Evolutionary conservation across 1,140 invertebrate genomes (phyloP).

Genomic region (Diabrotica undecimpunctata): DNA sequence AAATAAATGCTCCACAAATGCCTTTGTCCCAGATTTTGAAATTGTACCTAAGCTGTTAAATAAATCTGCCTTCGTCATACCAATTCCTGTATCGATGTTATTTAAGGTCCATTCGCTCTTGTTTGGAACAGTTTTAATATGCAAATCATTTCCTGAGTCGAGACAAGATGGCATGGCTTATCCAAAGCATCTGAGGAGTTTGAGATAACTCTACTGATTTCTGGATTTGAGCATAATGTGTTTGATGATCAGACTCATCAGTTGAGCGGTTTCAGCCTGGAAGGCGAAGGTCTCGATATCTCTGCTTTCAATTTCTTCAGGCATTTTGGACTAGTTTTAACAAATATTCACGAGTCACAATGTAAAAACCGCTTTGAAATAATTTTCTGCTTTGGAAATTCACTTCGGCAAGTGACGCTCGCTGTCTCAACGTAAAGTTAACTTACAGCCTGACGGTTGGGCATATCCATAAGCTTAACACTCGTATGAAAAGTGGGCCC

Average conservation of each 20-base stretch:
- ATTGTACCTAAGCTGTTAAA: conserved; percentile 96
- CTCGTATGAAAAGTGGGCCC: too few species aligned
- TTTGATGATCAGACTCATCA: conserved; percentile 99
- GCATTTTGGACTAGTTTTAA: conserved; percentile 50
- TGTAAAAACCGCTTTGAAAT: conserved; percentile 19
- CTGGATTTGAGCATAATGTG: conserved; percentile 99
- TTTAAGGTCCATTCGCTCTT: conserved; percentile 85
- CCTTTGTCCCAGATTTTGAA: conserved; percentile 93
- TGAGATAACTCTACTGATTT: conserved; percentile 98
- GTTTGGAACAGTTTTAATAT: conserved; percentile 89
- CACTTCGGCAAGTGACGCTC: conserved; percentile 9
- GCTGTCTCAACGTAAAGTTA: conserved; percentile 10
- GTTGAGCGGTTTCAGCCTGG: conserved; percentile 94
- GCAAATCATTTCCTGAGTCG: conserved; percentile 83
- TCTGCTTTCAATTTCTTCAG: conserved; percentile 62
- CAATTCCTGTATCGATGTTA: conserved; percentile 90
- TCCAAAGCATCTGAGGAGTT: conserved; percentile 84
- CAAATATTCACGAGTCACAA: conserved; percentile 15
- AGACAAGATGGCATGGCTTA: conserved; percentile 79
- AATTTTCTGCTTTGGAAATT: conserved; percentile 20
- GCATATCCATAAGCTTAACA: too few species aligned
- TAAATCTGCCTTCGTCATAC: conserved; percentile 94
- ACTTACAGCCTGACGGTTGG: too few species aligned
- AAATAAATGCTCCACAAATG: conserved; percentile 98
- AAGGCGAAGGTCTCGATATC: conserved; percentile 80